Evolutionary conservation across 2,888 invertebrate species (phyloP).

Genomic region (Luperina nickerlii): DNA sequence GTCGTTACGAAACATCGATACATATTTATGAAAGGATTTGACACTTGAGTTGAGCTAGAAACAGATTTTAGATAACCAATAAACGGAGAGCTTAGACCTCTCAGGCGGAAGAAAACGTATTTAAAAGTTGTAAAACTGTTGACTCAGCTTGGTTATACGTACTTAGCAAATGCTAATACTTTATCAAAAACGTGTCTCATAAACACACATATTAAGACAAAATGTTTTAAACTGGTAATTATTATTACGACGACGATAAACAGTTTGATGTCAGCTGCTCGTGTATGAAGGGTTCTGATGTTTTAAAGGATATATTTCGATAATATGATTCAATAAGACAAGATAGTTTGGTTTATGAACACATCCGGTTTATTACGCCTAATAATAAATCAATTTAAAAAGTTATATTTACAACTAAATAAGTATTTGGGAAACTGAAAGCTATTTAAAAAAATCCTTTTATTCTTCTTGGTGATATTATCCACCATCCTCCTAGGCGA

Average conservation of each 20-base stretch:
- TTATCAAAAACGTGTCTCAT: not conserved
- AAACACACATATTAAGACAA: not conserved
- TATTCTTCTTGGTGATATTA: not conserved
- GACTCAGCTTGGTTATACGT: not conserved
- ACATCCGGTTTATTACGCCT: slow-evolving; percentile 28
- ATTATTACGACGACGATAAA: not conserved
- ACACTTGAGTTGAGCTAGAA: not conserved
- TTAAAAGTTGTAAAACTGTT: not conserved
- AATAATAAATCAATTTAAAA: slow-evolving; percentile 5
- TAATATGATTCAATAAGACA: slow-evolving; percentile 6
- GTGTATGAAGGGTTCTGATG: not conserved
- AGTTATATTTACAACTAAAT: slow-evolving; percentile 10
- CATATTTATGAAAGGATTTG: slow-evolving; percentile 6
- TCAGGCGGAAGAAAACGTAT: not conserved
- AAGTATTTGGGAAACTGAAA: not conserved
- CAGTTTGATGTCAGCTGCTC: not conserved
- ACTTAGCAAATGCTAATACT: not conserved
- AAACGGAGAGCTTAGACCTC: no score
- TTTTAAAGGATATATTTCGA: not conserved
- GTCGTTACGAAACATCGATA: slow-evolving; percentile 8
- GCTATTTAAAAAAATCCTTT: not conserved
- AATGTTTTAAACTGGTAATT: not conserved
- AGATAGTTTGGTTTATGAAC: slow-evolving; percentile 12
- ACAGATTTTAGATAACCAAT: not conserved
- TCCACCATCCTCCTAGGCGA: slow-evolving; percentile 46